Evolutionary conservation across 2,113 vertebrate species (phyloP).

Genomic region (Machaerirhynchus nigripectus): DNA sequence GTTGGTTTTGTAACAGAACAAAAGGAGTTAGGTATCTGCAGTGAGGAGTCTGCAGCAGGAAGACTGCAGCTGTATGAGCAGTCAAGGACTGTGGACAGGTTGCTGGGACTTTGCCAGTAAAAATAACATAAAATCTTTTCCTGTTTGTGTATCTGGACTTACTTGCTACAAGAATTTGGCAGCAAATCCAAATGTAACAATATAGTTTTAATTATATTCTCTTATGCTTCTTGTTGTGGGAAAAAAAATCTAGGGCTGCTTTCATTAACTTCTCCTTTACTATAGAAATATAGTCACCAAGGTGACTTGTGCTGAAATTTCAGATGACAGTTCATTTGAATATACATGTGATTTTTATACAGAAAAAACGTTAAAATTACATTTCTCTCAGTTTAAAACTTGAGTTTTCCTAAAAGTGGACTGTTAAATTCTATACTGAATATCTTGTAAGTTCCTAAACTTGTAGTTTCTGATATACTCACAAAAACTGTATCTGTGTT

Average conservation of each 20-base stretch:
- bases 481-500: not conserved
- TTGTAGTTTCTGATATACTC: not conserved
- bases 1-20: not conserved
- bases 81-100: not conserved
- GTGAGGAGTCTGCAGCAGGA: not conserved
- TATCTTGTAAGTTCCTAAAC: not conserved
- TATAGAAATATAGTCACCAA: not conserved
- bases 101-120: not conserved
- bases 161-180: not conserved
- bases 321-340: not conserved
- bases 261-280: not conserved
- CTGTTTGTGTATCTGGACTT: slow-evolving; percentile 19
- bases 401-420: not conserved
- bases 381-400: not conserved
- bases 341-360: not conserved
- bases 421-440: not conserved
- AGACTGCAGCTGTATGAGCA: not conserved
- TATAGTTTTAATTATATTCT: slow-evolving; percentile 11
- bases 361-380: not conserved
- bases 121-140: not conserved
- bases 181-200: not conserved
- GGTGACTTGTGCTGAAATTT: not conserved
- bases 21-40: not conserved
- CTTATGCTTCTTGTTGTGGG: not conserved
- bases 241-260: not conserved